Evolutionary conservation across 1,140 invertebrate species (phyloP), one percentile per base, ranked within the genome.

Genomic region (Leucophenga varia): DNA sequence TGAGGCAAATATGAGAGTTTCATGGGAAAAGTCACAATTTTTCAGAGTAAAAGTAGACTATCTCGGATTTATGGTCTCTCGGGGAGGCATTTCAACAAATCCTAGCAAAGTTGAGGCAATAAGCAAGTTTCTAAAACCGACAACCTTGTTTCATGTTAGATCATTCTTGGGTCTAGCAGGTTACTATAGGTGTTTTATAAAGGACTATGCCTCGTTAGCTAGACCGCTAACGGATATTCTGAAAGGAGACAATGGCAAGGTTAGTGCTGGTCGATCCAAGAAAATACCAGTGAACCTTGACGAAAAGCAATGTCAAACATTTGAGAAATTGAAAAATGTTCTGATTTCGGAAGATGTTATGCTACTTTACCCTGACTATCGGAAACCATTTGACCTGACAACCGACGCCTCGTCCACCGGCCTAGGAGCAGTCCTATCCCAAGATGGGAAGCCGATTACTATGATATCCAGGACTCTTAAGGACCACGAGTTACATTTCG

Each of bases 11-110:
- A 49, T 81, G 4, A 79, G 75, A 34, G 57, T 80, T 5, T 79
- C 78, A 21, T 47, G 72, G 2, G 46, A 64, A 47, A 79, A 79
- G 60, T 76, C 63, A 34, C 44, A 73, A 25, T 80, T 80, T 52
- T 70, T 60, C n/a, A 50, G 61, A 36, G 45, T 36, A 16, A 49
- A 69, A 17, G 42, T 52, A 16, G 32, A 50, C 43, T 57, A 39
- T 28, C 17, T 53, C 9, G 49, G 41, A 2, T 61, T 48, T 41
- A 19, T 51, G 3, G 32, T 52, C 8, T 44, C 41, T 16, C 25
- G 39, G 13, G 25, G 43, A 28, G 44, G 50, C 9, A 52, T 52
- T 12, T 44, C 38, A 37, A 59, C 52, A 36, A 18, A 48, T 44
- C 40, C 49, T 8, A 43, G 54, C 19, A 56, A 60, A 31, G 43